These are phyloP conservation scores for Epizoanthus stellaris DNA, from an alignment of 92 coral and sea anemone species.

Conservation along the genomic window DNA sequence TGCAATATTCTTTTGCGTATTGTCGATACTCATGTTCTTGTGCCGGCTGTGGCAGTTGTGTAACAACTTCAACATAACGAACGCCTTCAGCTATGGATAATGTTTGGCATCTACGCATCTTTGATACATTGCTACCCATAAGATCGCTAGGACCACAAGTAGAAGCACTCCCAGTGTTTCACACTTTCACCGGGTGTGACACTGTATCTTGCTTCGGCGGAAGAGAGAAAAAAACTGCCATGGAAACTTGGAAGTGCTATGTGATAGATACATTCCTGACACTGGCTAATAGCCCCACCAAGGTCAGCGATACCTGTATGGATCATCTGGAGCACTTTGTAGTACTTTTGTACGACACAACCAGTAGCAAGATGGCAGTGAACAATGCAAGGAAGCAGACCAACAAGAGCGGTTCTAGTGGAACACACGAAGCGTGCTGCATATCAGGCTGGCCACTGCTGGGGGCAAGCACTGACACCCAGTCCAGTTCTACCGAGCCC, in stretches of 20 bases:
- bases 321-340: slow-evolving; percentile 55
- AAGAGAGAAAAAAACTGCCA: slow-evolving; percentile 66
- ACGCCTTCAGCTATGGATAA: too few species aligned
- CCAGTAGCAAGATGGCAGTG: slow-evolving; percentile 36
- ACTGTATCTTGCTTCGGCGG: slow-evolving; percentile 10
- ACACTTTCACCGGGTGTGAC: not conserved
- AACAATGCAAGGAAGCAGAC: slow-evolving; percentile 18
- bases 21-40: slow-evolving; percentile 39
- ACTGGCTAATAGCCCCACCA: slow-evolving; percentile 5
- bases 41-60: too few species aligned
- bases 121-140: too few species aligned
- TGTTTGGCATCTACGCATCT: too few species aligned
- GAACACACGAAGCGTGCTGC: too few species aligned
- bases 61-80: too few species aligned
- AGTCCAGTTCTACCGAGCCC: too few species aligned
- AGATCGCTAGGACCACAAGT: too few species aligned
- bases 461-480: too few species aligned
- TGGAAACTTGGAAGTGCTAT: slow-evolving; percentile 57
- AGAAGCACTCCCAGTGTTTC: too few species aligned
- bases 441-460: too few species aligned
- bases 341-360: slow-evolving; percentile 56
- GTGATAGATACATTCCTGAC: slow-evolving; percentile 50
- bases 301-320: slow-evolving; percentile 57
- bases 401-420: slow-evolving; percentile 27
- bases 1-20: slow-evolving; percentile 29